Evolutionary conservation across 2,888 invertebrate genomes (phyloP), one percentile per base, ranked within the genome.

Genomic region (Campaea margaritaria): DNA sequence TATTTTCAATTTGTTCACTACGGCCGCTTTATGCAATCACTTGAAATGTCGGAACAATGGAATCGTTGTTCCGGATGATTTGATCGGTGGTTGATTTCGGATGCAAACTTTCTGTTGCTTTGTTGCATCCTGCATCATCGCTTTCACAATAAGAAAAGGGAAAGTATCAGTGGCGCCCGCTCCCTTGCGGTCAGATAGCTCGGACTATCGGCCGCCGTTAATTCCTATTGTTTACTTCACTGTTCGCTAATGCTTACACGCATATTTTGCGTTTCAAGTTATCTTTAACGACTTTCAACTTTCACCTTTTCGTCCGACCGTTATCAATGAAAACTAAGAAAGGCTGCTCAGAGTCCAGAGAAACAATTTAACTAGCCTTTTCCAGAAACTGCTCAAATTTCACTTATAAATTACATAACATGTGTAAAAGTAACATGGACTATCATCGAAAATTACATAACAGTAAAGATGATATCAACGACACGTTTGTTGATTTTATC

Each of bases 71-170:
- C 66, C 64, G 65, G 69, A 74, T 76, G 70, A 73, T 74, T 76
- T 72, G 69, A 73, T 75, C 70, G 55, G 70, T 73, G 70, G 81
- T 76, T 81, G 76, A 79, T 81, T 81, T 83, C 75, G 78, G 82
- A 86, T 87, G 84, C 82, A 80, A 82, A 81, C 78, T 69, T 69
- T 67, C 67, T 75, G 79, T 81, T 79, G 80, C 82, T 83, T 82
- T 83, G 85, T 89, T 86, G 82, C 81, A 85, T 75, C 82, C 79
- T 80, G 82, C 84, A 88, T 91, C 89, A 89, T 89, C 91, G 87
- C 91, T 92, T 92, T 91, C 91, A 88, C 91, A 81, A 87, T 82
- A 86, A 85, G 85, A 89, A 91, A 91, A 90, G 89, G 88, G 91
- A 91, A 92, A 91, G 91, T 88, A 69, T 75, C 64, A 65, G 75